phyloP scores from a whole-genome alignment of 2,888 invertebrate genomes.

The Sicus ferrugineus region DNA sequence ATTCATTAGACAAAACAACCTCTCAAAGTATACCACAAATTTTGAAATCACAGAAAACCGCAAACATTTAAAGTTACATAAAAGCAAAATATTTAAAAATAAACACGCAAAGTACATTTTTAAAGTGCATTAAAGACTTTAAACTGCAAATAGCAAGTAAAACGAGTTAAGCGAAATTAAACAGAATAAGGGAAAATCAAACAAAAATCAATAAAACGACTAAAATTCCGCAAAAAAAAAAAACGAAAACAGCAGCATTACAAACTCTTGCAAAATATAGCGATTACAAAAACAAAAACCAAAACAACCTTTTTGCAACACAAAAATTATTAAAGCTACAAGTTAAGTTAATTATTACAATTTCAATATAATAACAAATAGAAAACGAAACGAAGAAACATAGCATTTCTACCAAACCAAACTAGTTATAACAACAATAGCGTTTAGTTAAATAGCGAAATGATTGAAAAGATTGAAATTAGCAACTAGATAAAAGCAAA shows the following conservation, averaged over 20 bases:
- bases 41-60: background rate
- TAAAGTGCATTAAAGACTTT: conserved; percentile 35
- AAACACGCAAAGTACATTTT: conserved; percentile 33
- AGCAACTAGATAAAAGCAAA: background rate
- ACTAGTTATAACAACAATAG: background rate
- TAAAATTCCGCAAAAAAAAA: conserved; percentile 2
- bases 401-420: conserved; percentile 24
- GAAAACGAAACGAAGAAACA: background rate
- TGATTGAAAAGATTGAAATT: background rate
- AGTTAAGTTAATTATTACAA: background rate
- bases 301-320: background rate
- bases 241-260: background rate
- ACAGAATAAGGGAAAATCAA: background rate
- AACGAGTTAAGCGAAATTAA: background rate
- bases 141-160: conserved; percentile 14
- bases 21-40: conserved; percentile 26
- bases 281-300: background rate
- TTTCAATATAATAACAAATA: background rate
- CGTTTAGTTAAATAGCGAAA: background rate
- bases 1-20: conserved; percentile 4
- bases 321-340: background rate
- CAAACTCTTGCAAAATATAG: conserved; percentile 3
- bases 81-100: too few species aligned
- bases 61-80: conserved; percentile 4
- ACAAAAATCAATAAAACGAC: conserved; percentile 12